Evolutionary conservation across 2,113 vertebrate species (phyloP).

Genomic region (Ictalurus punctatus): DNA sequence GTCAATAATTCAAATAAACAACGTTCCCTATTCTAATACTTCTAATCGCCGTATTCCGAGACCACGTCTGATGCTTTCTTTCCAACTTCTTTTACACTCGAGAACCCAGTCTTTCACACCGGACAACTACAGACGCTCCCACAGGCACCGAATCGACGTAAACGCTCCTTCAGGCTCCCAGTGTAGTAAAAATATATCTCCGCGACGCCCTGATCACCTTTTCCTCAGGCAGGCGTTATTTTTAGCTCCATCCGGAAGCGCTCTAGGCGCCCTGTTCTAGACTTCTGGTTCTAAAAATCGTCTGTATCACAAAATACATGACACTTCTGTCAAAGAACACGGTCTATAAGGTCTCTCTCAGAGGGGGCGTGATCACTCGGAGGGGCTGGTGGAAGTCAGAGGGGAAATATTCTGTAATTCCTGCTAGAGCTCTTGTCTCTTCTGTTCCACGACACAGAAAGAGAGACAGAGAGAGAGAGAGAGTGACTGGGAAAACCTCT

Average conservation of each 20-base stretch:
- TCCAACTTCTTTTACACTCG: neutral
- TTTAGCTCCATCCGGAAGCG: neutral
- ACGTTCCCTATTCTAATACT: neutral
- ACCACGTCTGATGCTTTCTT: neutral
- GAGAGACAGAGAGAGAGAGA: neutral
- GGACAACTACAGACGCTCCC: neutral
- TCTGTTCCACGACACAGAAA: neutral
- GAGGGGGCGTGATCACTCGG: constrained; percentile 27
- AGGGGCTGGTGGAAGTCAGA: neutral
- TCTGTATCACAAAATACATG: neutral
- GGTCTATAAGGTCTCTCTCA: neutral
- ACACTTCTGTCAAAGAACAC: neutral
- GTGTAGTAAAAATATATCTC: constrained; percentile 10
- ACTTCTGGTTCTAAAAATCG: neutral
- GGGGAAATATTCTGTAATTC: constrained; percentile 42
- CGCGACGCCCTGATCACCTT: constrained; percentile 23
- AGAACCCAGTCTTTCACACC: neutral
- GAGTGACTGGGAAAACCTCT: constrained; percentile 36
- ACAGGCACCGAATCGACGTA: neutral
- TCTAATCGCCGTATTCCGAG: neutral
- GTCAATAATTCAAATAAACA: neutral
- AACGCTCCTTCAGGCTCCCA: neutral
- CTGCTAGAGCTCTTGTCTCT: constrained; percentile 5
- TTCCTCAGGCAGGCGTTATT: constrained; percentile 23
- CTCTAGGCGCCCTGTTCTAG: neutral